phyloP scores from a whole-genome alignment of 2,797 vertebrate genomes.

The Steatocranus sp. region DNA sequence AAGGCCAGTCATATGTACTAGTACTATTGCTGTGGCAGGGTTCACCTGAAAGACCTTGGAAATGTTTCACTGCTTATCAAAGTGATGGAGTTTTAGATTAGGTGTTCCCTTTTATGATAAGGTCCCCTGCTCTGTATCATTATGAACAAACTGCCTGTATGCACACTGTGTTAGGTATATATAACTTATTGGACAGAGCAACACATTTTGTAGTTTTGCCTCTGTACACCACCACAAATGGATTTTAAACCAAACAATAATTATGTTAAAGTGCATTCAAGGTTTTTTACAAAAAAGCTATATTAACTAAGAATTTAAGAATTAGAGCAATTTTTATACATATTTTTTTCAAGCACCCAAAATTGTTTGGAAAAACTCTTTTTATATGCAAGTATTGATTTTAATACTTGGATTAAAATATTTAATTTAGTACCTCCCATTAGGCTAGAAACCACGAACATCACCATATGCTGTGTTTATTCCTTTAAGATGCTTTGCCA shows the following conservation, averaged over 20 bases:
- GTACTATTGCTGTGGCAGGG: background rate
- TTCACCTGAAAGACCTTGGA: background rate
- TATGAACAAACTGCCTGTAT: background rate
- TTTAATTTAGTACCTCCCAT: background rate
- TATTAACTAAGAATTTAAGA: background rate
- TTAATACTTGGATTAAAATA: background rate
- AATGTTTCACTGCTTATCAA: background rate
- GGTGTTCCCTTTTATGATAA: background rate
- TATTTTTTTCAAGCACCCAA: fast-evolving
- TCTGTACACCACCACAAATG: background rate
- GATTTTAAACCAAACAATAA: background rate
- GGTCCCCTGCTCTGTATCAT: background rate
- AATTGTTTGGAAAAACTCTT: background rate
- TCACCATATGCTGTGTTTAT: background rate
- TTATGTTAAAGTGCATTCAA: background rate
- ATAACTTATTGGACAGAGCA: background rate
- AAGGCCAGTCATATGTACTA: background rate
- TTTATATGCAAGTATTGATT: background rate
- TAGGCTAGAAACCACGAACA: background rate
- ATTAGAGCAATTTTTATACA: background rate
- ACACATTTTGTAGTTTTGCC: background rate
- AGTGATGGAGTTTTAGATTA: background rate
- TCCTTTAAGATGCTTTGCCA: background rate
- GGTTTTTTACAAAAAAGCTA: background rate
- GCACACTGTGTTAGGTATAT: background rate